Conservation (phyloP, 53 echinoderm and acorn worm genomes). For the Astropecten irregularis region DNA sequence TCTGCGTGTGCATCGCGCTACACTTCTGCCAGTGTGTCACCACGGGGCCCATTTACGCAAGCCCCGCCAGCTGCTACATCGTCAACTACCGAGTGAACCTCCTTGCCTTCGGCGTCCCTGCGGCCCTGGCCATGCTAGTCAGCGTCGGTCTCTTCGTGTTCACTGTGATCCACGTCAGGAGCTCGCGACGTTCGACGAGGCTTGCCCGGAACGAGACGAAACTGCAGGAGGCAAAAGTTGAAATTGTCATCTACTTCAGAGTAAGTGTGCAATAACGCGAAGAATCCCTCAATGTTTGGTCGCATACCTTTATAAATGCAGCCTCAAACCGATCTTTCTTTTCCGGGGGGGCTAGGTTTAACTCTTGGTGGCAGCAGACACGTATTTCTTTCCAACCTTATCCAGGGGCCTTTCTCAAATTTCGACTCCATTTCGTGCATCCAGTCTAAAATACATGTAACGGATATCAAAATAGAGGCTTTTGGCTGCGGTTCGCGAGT, state of each 20-base stretch:
- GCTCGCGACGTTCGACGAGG: slow-evolving; percentile 1
- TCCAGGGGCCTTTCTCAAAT: too few species aligned
- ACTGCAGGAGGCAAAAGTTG: slow-evolving; percentile 38
- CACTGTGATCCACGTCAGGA: slow-evolving; percentile 15
- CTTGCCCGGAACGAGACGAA: slow-evolving; percentile 27
- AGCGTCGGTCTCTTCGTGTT: slow-evolving; percentile 27
- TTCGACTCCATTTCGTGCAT: too few species aligned
- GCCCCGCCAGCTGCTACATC: slow-evolving; percentile 28
- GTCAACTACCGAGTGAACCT: not conserved
- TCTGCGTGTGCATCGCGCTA: slow-evolving; percentile 7
- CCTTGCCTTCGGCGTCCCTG: slow-evolving; percentile 42
- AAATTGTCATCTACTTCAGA: slow-evolving; percentile 40
- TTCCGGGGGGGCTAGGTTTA: not conserved
- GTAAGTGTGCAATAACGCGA: slow-evolving; percentile 27
- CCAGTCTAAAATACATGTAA: too few species aligned
- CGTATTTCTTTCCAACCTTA: too few species aligned
- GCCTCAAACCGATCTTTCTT: too few species aligned
- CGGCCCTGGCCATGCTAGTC: not conserved
- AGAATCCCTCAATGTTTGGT: not conserved
- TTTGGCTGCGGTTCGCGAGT: too few species aligned
- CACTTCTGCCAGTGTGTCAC: slow-evolving; percentile 26
- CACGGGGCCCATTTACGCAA: not conserved
- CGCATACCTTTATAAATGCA: not conserved
- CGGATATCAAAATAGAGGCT: too few species aligned
- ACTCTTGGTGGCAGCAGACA: too few species aligned